Conservation (phyloP, 2,888 invertebrate genomes). For the Archips xylosteana region DNA sequence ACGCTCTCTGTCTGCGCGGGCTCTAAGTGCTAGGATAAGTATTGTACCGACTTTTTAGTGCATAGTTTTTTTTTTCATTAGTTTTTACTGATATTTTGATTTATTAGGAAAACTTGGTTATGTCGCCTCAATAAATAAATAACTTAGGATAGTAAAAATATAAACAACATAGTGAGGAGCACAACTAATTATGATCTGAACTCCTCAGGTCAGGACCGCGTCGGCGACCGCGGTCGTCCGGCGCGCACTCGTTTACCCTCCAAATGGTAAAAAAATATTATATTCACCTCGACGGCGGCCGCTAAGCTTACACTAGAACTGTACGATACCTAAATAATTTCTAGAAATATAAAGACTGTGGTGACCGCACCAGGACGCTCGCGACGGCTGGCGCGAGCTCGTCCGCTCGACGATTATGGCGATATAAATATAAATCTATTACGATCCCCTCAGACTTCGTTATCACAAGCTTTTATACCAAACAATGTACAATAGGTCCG, state of each 20-base stretch:
- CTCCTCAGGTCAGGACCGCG: neutral
- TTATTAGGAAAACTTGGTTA: constrained; percentile 33
- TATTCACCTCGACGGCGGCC: neutral
- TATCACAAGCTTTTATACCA: constrained; percentile 55
- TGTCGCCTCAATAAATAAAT: constrained; percentile 54
- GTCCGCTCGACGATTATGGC: constrained; percentile 5
- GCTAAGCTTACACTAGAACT: constrained; percentile 45
- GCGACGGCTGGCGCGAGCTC: neutral
- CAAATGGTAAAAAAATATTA: constrained; percentile 13
- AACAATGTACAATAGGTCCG: constrained; percentile 33
- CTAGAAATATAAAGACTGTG: constrained; percentile 55
- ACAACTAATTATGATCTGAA: neutral
- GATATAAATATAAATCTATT: constrained; percentile 42
- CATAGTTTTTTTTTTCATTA: too few species aligned
- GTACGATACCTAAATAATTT: constrained; percentile 69
- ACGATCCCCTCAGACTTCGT: constrained; percentile 45
- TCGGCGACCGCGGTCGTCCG: neutral
- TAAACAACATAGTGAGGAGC: constrained; percentile 30
- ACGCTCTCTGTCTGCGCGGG: too few species aligned
- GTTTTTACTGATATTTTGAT: neutral
- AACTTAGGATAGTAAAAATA: constrained; percentile 45
- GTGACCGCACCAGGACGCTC: constrained; percentile 39
- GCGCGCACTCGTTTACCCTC: neutral
- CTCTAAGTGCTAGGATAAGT: too few species aligned
- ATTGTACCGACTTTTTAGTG: too few species aligned